Evolutionary conservation across 92 coral and sea anemone genomes (phyloP).

Genomic region (Blastomussa wellsi): DNA sequence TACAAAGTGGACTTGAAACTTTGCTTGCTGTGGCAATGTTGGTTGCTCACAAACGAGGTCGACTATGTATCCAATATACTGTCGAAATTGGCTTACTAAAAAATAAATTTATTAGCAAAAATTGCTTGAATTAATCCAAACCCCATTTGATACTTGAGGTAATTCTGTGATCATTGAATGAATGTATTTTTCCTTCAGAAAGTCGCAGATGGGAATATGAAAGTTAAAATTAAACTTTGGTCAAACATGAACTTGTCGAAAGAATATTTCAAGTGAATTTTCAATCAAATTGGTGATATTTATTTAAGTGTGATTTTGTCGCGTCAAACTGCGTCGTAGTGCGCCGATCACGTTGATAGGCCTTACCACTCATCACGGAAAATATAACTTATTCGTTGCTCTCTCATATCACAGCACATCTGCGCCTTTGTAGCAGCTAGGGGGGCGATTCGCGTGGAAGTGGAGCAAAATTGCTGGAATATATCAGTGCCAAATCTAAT

Average conservation of each 20-base stretch:
- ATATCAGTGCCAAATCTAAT: neutral
- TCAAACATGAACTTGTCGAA: neutral
- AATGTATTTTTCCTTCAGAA: neutral
- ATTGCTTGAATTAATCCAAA: neutral
- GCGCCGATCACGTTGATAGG: slow-evolving; percentile 13
- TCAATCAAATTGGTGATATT: slow-evolving; percentile 21
- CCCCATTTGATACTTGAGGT: neutral
- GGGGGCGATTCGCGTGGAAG: too few species aligned
- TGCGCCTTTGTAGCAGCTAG: neutral
- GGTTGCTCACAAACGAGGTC: slow-evolving; percentile 22
- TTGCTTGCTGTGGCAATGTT: slow-evolving; percentile 16
- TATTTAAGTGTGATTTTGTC: slow-evolving; percentile 17
- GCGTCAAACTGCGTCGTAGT: slow-evolving; percentile 35
- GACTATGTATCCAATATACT: slow-evolving; percentile 17
- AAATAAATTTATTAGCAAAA: neutral
- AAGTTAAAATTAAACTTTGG: neutral
- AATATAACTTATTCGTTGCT: neutral
- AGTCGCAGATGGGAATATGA: neutral
- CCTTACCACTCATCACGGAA: slow-evolving; percentile 33
- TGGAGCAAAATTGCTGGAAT: neutral
- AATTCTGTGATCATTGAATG: neutral
- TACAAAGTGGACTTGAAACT: slow-evolving; percentile 1
- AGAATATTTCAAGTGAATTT: neutral
- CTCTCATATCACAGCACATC: neutral
- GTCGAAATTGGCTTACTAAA: neutral